These are phyloP conservation scores for Drosophila novamexicana DNA, from an alignment of 1,140 invertebrate species.

Conservation along the genomic window DNA sequence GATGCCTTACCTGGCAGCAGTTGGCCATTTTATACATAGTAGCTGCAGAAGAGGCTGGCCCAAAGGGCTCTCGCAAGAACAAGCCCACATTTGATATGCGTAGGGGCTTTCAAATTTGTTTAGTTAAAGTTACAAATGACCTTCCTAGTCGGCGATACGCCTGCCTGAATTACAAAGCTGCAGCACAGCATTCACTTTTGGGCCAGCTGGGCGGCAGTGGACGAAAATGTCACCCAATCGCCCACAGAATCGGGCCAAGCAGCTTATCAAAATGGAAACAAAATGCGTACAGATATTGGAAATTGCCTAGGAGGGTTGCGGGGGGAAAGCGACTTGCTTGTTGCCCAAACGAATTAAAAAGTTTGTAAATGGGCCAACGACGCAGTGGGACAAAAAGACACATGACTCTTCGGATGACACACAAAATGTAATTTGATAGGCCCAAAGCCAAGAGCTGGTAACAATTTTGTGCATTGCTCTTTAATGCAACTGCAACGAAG, in stretches of 20 bases:
- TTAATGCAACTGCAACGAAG: slow-evolving; percentile 2
- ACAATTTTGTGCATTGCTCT: background rate
- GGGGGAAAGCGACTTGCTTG: background rate
- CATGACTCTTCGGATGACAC: background rate
- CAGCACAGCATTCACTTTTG: slow-evolving; percentile 71
- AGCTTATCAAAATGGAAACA: slow-evolving; percentile 46
- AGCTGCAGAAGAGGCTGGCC: slow-evolving; percentile 5
- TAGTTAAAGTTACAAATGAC: slow-evolving; percentile 81
- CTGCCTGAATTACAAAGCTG: slow-evolving; percentile 43
- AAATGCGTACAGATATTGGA: slow-evolving; percentile 66
- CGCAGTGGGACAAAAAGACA: background rate
- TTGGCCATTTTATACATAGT: slow-evolving; percentile 62
- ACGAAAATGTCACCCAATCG: slow-evolving; percentile 48
- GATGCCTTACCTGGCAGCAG: slow-evolving; percentile 43
- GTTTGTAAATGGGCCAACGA: slow-evolving; percentile 49
- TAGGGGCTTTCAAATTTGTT: slow-evolving; percentile 78
- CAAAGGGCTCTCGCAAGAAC: slow-evolving; percentile 66
- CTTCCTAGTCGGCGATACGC: slow-evolving; percentile 56
- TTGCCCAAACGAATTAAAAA: slow-evolving; percentile 56
- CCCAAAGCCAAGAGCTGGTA: background rate
- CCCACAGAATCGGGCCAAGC: slow-evolving; percentile 8
- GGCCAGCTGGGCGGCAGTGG: background rate
- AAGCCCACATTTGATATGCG: slow-evolving; percentile 70
- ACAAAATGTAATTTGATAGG: slow-evolving; percentile 2
- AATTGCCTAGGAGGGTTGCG: slow-evolving; percentile 47